Percentiles rank a stretch among this genome's conserved stretches.
Evolutionary conservation across 1,140 invertebrate species (phyloP).

Genomic region (Papilio polytes): DNA sequence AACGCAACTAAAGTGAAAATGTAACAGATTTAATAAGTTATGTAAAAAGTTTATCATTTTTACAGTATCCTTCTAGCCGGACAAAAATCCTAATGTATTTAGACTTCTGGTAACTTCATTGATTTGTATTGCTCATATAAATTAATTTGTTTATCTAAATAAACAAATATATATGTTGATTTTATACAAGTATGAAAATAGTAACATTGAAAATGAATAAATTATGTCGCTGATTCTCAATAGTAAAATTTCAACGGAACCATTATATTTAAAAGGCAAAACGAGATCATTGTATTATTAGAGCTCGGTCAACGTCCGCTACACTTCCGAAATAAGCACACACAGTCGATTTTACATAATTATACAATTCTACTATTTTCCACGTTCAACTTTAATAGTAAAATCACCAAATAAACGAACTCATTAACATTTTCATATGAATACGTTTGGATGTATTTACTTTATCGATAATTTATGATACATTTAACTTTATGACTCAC

Average conservation of each 20-base stretch:
- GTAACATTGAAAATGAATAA: constrained; percentile 31
- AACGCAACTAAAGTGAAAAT: too few species aligned
- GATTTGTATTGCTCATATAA: too few species aligned
- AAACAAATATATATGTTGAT: background rate
- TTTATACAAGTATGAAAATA: background rate
- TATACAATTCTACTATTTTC: constrained; percentile 34
- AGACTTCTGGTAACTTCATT: background rate
- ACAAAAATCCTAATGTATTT: too few species aligned
- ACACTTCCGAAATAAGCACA: constrained; percentile 38
- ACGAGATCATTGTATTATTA: constrained; percentile 48
- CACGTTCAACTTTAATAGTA: constrained; percentile 22
- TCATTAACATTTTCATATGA: constrained; percentile 1
- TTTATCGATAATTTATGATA: background rate
- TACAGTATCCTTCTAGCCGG: too few species aligned
- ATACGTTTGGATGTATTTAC: background rate
- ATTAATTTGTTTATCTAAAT: background rate
- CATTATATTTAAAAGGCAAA: constrained; percentile 54
- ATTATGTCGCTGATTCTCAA: constrained; percentile 29
- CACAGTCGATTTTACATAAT: constrained; percentile 37
- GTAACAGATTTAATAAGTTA: too few species aligned
- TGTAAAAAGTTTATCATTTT: too few species aligned
- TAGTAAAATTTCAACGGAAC: constrained; percentile 51
- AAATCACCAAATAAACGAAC: constrained; percentile 13
- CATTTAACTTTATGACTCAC: constrained; percentile 1
- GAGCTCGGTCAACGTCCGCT: constrained; percentile 47